Conservation (phyloP, 2,797 vertebrate species). For the Sebastes wilsoni region DNA sequence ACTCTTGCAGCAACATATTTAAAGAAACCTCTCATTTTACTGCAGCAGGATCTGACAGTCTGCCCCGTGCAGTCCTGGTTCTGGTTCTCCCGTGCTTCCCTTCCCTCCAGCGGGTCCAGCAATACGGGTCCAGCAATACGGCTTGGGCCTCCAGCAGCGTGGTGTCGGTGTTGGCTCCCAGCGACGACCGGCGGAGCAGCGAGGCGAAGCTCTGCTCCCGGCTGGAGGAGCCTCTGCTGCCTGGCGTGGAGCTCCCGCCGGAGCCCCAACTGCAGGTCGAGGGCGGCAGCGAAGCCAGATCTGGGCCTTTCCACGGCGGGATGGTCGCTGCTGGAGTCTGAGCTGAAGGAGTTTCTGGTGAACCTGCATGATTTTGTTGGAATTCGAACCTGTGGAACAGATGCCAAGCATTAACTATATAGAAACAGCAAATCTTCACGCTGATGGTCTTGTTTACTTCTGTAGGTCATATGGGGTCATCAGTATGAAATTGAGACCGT, state of each 20-base stretch:
- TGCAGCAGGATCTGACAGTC: too few species aligned
- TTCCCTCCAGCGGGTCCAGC: too few species aligned
- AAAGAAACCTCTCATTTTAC: neutral
- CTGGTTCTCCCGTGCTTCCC: fast-evolving
- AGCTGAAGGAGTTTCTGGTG: neutral
- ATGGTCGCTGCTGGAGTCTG: neutral
- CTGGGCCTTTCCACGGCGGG: neutral
- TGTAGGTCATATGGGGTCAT: neutral
- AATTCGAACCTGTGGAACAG: neutral
- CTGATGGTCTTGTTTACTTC: neutral
- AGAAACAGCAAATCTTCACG: neutral
- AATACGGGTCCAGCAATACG: too few species aligned
- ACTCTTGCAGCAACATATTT: neutral
- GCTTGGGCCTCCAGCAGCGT: too few species aligned
- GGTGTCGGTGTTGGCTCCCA: neutral
- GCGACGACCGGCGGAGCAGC: neutral
- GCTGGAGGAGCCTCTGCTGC: too few species aligned
- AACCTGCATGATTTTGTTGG: neutral
- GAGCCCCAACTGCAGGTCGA: neutral
- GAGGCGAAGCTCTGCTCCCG: neutral
- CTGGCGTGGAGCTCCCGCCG: neutral
- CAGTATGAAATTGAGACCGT: neutral
- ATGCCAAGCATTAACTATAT: neutral
- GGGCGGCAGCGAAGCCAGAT: neutral
- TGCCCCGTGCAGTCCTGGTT: too few species aligned